A percentile compares a stretch with the other conserved stretches of the same genome.
Evolutionary conservation across 2,797 vertebrate genomes (phyloP).

Genomic region (Hippoglossus hippoglossus): DNA sequence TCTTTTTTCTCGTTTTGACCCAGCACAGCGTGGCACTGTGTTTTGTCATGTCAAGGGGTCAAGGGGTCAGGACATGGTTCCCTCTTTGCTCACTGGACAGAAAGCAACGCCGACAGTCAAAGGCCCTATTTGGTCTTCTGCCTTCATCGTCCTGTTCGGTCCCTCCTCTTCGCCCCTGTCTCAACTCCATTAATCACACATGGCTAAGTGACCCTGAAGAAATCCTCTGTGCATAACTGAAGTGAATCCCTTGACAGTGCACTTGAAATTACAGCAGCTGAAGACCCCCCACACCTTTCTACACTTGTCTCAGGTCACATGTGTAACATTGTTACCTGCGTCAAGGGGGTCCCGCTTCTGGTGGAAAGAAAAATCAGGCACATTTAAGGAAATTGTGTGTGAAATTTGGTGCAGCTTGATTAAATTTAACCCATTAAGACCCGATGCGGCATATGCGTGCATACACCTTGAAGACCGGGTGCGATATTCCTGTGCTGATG

Average conservation of each 20-base stretch:
- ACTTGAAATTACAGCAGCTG: conserved; percentile 50
- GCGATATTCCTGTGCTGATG: too few relatives aligned
- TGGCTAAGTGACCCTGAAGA: conserved; percentile 67
- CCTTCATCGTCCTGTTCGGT: conserved; percentile 4
- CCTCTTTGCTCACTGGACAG: conserved; percentile 42
- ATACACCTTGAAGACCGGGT: too few relatives aligned
- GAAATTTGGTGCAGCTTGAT: too few relatives aligned
- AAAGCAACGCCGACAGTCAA: conserved; percentile 12
- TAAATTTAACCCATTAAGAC: too few relatives aligned
- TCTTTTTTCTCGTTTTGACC: conserved; percentile 43
- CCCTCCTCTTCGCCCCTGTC: conserved; percentile 27
- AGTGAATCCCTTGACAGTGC: conserved; percentile 47
- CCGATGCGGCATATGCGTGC: too few relatives aligned
- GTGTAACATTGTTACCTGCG: too few relatives aligned
- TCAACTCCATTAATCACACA: conserved; percentile 69
- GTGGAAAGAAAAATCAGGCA: too few relatives aligned
- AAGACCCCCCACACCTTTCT: conserved; percentile 28
- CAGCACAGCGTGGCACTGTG: conserved; percentile 31
- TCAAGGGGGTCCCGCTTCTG: too few relatives aligned
- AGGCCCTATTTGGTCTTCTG: conserved; percentile 22
- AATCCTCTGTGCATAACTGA: conserved; percentile 66
- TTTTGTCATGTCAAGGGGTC: conserved; percentile 41
- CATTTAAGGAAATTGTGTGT: too few relatives aligned
- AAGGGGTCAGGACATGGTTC: conserved; percentile 35
- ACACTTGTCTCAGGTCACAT: background rate